phyloP scores from a whole-genome alignment of 2,113 vertebrate species.

The Grammomys surdaster region DNA sequence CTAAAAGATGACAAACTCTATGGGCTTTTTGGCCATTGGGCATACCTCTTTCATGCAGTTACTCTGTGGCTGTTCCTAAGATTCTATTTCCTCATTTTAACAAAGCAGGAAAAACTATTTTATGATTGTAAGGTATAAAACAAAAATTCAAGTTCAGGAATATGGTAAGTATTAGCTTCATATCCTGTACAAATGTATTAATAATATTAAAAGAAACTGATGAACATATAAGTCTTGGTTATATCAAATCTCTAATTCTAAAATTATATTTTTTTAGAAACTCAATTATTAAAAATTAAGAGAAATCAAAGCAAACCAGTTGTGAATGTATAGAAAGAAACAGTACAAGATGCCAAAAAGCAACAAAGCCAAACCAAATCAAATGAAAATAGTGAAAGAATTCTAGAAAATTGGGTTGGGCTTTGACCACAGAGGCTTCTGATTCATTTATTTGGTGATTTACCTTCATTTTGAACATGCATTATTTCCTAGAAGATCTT shows the following conservation, averaged over 20 bases:
- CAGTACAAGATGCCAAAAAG: not conserved
- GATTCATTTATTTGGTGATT: slow-evolving; percentile 8
- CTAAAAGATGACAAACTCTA: not conserved
- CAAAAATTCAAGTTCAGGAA: not conserved
- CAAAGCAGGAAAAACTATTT: not conserved
- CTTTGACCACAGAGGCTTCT: not conserved
- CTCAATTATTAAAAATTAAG: not conserved
- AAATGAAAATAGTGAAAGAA: not conserved
- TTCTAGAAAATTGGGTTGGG: not conserved
- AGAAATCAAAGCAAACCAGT: not conserved
- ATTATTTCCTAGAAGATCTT: not conserved
- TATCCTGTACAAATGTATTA: not conserved
- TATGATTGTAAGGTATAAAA: not conserved
- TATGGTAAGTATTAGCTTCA: not conserved
- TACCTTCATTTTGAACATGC: not conserved
- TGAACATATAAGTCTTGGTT: not conserved
- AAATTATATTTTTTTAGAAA: not conserved
- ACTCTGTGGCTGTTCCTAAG: not conserved
- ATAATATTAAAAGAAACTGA: not conserved
- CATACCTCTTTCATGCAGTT: not conserved
- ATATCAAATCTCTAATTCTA: slow-evolving; percentile 1
- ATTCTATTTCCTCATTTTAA: not conserved
- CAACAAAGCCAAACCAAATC: not conserved
- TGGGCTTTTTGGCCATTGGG: not conserved
- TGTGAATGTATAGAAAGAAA: not conserved